These are phyloP conservation scores for Chloroceryle amazona DNA, from an alignment of 2,797 vertebrate genomes.

Conservation along the genomic window DNA sequence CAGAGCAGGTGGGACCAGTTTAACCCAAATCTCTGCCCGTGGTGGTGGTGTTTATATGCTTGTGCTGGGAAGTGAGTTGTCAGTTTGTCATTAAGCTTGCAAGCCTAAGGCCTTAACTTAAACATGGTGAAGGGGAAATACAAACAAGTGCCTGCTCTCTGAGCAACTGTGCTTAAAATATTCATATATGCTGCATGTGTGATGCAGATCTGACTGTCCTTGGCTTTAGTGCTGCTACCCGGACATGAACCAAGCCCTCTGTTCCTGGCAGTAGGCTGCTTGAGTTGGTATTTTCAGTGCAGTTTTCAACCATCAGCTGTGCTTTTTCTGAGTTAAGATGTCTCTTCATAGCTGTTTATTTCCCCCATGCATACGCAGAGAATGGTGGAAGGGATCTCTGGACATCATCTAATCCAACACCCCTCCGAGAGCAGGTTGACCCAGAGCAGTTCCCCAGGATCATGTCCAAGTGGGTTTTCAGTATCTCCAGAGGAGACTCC, in stretches of 20 bases:
- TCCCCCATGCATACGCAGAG: neutral
- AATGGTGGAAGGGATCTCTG: neutral
- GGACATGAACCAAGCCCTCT: neutral
- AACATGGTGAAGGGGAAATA: neutral
- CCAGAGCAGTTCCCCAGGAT: neutral
- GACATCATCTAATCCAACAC: neutral
- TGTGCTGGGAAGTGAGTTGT: neutral
- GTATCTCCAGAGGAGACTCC: neutral
- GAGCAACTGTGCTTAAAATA: neutral
- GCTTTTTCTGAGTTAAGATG: neutral
- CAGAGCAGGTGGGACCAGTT: neutral
- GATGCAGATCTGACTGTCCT: neutral
- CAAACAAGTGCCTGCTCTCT: neutral
- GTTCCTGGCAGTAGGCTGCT: neutral
- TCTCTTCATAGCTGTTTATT: neutral
- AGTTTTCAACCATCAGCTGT: neutral
- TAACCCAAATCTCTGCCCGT: neutral
- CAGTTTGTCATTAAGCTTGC: neutral
- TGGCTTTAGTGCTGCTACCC: fast-evolving
- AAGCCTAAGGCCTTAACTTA: neutral
- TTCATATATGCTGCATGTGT: fast-evolving
- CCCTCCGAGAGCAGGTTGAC: neutral
- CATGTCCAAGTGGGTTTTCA: neutral
- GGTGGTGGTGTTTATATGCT: fast-evolving
- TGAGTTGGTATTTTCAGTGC: neutral